Conservation (phyloP, 2,797 vertebrate genomes). For the Rhyacichthys aspro region DNA sequence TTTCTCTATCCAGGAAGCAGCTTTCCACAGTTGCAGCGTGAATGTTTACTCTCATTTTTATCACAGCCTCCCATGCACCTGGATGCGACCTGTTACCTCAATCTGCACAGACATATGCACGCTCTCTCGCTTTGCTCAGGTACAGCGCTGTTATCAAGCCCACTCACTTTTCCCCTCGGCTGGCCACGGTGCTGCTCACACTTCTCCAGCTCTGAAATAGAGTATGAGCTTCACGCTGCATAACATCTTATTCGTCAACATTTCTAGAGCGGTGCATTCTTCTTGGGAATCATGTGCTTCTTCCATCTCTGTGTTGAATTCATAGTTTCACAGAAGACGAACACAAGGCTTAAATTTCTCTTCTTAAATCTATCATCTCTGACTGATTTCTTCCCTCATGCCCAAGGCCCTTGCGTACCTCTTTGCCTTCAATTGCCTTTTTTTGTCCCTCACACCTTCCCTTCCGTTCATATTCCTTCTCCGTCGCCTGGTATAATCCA, state of each 20-base stretch:
- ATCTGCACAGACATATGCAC: conserved; percentile 34
- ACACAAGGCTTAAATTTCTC: not conserved
- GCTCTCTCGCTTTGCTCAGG: conserved; percentile 6
- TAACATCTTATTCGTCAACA: conserved; percentile 3
- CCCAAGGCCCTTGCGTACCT: conserved; percentile 5
- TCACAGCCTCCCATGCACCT: conserved; percentile 28
- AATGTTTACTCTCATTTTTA: conserved; percentile 33
- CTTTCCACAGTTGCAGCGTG: not conserved
- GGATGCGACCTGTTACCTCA: conserved; percentile 28
- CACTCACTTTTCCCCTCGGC: conserved; percentile 17
- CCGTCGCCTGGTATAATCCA: conserved; percentile 9
- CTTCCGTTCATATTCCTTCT: conserved; percentile 23
- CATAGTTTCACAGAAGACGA: conserved; percentile 33
- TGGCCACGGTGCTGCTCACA: conserved; percentile 9
- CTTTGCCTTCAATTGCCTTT: conserved; percentile 18
- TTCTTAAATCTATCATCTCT: not conserved
- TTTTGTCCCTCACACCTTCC: conserved; percentile 35
- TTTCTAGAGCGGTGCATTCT: conserved; percentile 12
- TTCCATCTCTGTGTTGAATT: conserved; percentile 14
- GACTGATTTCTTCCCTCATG: conserved; percentile 8
- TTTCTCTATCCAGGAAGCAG: conserved; percentile 16
- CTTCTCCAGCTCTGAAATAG: not conserved
- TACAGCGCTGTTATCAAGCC: conserved; percentile 13
- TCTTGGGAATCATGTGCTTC: conserved; percentile 11
- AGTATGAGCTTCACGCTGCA: conserved; percentile 5